phyloP scores from a whole-genome alignment of 1,140 invertebrate species.

The Saccostrea glomerata region DNA sequence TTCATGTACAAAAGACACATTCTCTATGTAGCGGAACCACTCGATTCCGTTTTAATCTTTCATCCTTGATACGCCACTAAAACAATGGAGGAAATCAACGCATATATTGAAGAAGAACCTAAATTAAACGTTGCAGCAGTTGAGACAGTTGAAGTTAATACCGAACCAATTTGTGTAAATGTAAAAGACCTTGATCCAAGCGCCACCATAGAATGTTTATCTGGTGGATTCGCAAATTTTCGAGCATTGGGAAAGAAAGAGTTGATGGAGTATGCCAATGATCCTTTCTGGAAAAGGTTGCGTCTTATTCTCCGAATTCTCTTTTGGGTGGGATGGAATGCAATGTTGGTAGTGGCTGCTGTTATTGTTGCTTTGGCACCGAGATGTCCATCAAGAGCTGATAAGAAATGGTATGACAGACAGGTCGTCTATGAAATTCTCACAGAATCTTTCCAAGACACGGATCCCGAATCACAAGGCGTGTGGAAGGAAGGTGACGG shows the following conservation, averaged over 20 bases:
- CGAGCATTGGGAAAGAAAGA: constrained; percentile 76
- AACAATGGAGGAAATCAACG: neutral
- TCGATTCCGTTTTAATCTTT: no score
- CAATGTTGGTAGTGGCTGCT: constrained; percentile 78
- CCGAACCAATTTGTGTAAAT: constrained; percentile 74
- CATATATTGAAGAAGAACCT: constrained; percentile 54
- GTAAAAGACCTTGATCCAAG: constrained; percentile 59
- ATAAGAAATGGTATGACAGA: constrained; percentile 87
- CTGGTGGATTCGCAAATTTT: constrained; percentile 64
- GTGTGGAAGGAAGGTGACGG: constrained; percentile 84
- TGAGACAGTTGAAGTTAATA: constrained; percentile 64
- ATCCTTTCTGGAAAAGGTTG: constrained; percentile 78
- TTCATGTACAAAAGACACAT: no score
- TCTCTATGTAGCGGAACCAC: no score
- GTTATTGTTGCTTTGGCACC: constrained; percentile 79
- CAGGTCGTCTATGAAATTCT: constrained; percentile 88
- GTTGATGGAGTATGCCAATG: constrained; percentile 76
- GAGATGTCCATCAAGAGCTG: constrained; percentile 75
- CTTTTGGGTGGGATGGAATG: constrained; percentile 79
- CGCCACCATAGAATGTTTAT: constrained; percentile 61
- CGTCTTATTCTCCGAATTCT: constrained; percentile 77
- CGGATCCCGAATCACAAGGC: constrained; percentile 56
- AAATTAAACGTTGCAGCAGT: constrained; percentile 51
- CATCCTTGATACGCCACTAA: neutral
- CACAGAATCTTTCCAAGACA: constrained; percentile 88